Evolutionary conservation across 2,888 invertebrate species (phyloP).

Genomic region (Margaritifera margaritifera): DNA sequence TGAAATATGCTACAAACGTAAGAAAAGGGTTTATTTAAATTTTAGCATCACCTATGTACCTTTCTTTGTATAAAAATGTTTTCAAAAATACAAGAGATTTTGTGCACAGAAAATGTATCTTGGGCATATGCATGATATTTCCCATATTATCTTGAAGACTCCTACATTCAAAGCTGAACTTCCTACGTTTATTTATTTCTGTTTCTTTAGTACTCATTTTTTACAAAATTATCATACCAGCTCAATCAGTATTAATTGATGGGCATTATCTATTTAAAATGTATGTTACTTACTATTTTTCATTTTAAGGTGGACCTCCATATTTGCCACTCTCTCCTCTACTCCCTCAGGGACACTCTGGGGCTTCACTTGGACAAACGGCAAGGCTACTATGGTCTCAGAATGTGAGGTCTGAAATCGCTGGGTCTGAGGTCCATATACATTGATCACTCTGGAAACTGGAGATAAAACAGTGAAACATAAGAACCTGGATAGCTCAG

Average conservation of each 20-base stretch:
- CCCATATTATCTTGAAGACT: no score
- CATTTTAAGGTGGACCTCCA: conserved; percentile 79
- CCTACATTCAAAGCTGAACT: no score
- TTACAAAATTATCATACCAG: neutral
- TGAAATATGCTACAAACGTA: no score
- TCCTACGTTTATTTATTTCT: no score
- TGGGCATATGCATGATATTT: no score
- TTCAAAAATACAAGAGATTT: no score
- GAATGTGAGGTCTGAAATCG: conserved; percentile 17
- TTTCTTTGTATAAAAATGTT: no score
- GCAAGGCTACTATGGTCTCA: neutral
- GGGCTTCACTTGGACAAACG: conserved; percentile 17
- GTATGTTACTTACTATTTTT: conserved; percentile 56
- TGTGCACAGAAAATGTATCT: no score
- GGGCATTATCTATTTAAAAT: conserved; percentile 1
- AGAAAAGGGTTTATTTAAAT: no score
- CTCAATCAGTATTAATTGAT: conserved; percentile 9
- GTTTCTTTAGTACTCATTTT: no score
- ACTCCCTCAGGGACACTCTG: conserved; percentile 72
- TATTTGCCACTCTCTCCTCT: conserved; percentile 80
- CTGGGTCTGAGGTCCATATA: conserved; percentile 73
- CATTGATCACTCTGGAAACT: conserved; percentile 60
- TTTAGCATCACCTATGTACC: no score
- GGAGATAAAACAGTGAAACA: conserved; percentile 1
- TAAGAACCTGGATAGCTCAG: neutral